Percentiles rank a stretch among this genome's conserved stretches.
Evolutionary conservation across 2,888 invertebrate genomes (phyloP).

Genomic region (Spodoptera picta): DNA sequence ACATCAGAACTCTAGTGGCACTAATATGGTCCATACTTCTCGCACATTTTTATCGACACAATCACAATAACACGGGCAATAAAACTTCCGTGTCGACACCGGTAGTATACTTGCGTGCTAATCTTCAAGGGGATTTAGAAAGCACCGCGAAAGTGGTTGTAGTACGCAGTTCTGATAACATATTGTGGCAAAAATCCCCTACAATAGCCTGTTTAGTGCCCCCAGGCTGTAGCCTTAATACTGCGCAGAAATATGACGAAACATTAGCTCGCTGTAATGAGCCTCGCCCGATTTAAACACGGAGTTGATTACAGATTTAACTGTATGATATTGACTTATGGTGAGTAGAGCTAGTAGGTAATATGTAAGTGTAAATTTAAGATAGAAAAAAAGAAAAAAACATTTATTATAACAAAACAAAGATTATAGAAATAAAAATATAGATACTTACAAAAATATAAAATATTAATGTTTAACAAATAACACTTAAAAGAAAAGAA

Average conservation of each 20-base stretch:
- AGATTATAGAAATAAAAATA: no score
- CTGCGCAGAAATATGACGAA: constrained; percentile 51
- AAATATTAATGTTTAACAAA: no score
- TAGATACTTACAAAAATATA: no score
- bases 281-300: constrained; percentile 41
- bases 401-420: no score
- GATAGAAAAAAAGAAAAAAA: no score
- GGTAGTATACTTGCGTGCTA: constrained; percentile 67
- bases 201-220: constrained; percentile 69
- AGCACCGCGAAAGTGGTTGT: constrained; percentile 75
- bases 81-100: constrained; percentile 58
- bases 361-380: no score
- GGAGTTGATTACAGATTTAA: constrained; percentile 52
- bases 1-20: constrained; percentile 14
- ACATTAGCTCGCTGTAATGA: constrained; percentile 47
- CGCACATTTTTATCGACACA: constrained; percentile 41
- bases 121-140: constrained; percentile 81
- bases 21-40: constrained; percentile 49
- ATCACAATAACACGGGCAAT: constrained; percentile 51
- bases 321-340: constrained; percentile 31
- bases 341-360: not conserved
- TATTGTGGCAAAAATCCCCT: constrained; percentile 78
- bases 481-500: no score
- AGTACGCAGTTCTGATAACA: constrained; percentile 73
- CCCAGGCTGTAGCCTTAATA: constrained; percentile 59